These are phyloP conservation scores for Neogale vison DNA, from an alignment of 2,113 vertebrate genomes.

Conservation along the genomic window DNA sequence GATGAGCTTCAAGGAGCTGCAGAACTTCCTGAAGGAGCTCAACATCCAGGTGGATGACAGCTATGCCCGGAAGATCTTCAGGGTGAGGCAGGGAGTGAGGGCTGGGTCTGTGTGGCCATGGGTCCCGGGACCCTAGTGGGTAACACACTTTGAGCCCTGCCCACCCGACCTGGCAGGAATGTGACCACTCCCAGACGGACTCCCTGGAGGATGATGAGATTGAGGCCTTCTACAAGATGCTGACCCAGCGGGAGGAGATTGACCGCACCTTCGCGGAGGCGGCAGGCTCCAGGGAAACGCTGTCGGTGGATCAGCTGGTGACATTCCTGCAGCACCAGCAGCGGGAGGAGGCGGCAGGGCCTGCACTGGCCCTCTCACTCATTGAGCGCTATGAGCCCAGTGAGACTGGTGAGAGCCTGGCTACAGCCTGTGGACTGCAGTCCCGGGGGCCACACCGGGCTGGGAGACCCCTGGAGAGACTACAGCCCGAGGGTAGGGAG, in stretches of 20 bases:
- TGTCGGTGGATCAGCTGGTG: slow-evolving; percentile 88
- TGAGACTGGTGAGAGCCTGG: slow-evolving; percentile 85
- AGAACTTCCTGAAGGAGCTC: slow-evolving; percentile 93
- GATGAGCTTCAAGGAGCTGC: slow-evolving; percentile 96
- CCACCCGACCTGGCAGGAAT: slow-evolving; percentile 85
- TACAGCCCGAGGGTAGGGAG: not conserved
- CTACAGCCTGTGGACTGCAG: not conserved
- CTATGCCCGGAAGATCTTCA: slow-evolving; percentile 92
- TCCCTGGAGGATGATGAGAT: slow-evolving; percentile 94
- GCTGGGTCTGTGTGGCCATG: not conserved
- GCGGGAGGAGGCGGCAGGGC: slow-evolving; percentile 86
- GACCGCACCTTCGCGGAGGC: slow-evolving; percentile 87
- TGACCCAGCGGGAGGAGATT: slow-evolving; percentile 93
- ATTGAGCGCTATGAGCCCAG: slow-evolving; percentile 94
- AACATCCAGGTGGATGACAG: slow-evolving; percentile 91
- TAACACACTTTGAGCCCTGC: not conserved
- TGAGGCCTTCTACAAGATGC: slow-evolving; percentile 92
- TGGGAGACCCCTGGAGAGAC: not conserved
- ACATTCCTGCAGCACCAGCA: slow-evolving; percentile 90
- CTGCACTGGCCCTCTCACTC: slow-evolving; percentile 84
- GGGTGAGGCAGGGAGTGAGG: slow-evolving; percentile 80
- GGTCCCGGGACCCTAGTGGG: rapidly evolving
- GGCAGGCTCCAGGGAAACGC: slow-evolving; percentile 77
- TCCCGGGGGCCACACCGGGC: not conserved
- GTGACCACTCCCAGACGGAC: slow-evolving; percentile 92